phyloP scores from a whole-genome alignment of 2,888 invertebrate species.

The Quadroppia sp. region DNA sequence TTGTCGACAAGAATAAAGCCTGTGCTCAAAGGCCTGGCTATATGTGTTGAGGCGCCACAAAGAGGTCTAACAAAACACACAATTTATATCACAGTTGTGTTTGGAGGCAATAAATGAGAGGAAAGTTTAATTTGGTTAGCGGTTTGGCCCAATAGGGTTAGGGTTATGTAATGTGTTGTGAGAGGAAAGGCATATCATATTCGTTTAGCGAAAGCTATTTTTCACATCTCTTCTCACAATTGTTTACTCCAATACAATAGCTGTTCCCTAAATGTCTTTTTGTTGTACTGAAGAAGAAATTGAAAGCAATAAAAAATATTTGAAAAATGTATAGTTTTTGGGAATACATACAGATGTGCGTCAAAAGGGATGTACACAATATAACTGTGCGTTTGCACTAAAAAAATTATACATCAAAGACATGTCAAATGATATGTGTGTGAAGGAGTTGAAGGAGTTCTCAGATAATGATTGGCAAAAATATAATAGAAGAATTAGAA shows the following conservation, averaged over 20 bases:
- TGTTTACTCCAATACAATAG: constrained; percentile 17
- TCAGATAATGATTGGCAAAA: too few species aligned
- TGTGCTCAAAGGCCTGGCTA: neutral
- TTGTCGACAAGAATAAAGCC: constrained; percentile 12
- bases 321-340: constrained; percentile 25
- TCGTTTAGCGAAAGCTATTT: neutral
- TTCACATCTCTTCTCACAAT: neutral
- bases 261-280: constrained; percentile 18
- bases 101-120: constrained; percentile 1
- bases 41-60: neutral
- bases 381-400: neutral
- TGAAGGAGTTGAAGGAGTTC: too few species aligned
- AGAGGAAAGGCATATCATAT: constrained; percentile 8
- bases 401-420: neutral
- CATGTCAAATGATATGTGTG: neutral
- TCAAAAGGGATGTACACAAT: neutral
- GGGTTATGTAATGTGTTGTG: constrained; percentile 2
- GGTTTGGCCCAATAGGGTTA: constrained; percentile 27
- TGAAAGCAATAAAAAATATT: neutral
- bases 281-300: constrained; percentile 6
- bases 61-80: neutral
- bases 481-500: too few species aligned
- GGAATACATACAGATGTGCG: constrained; percentile 22
- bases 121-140: constrained; percentile 30
- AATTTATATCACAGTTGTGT: neutral